phyloP scores from a whole-genome alignment of 2,888 invertebrate genomes.

The Mesorhabditis sp. region DNA sequence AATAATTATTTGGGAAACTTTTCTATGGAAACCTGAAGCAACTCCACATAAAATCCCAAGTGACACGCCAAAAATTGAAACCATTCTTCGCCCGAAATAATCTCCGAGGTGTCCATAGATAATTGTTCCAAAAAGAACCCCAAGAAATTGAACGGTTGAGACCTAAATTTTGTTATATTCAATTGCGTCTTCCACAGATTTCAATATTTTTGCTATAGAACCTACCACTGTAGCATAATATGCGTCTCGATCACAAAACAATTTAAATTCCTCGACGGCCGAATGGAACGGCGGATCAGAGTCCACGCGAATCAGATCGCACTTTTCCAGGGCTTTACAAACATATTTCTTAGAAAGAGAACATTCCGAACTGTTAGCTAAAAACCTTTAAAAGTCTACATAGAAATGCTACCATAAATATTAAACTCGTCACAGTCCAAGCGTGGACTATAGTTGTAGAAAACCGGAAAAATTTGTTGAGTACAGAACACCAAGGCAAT shows the following conservation, averaged over 20 bases:
- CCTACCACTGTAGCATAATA: slow-evolving; percentile 31
- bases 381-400: neutral
- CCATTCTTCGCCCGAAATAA: slow-evolving; percentile 31
- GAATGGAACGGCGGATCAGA: slow-evolving; percentile 23
- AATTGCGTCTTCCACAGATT: neutral
- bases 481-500: slow-evolving; percentile 32
- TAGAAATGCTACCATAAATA: slow-evolving; percentile 18
- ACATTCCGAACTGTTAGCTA: slow-evolving; percentile 19
- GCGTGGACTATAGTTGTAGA: slow-evolving; percentile 29
- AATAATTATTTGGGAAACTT: neutral
- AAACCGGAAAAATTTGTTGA: slow-evolving; percentile 38
- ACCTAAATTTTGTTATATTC: slow-evolving; percentile 12
- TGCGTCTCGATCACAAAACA: slow-evolving; percentile 24
- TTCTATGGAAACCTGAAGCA: neutral
- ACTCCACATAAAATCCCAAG: slow-evolving; percentile 27
- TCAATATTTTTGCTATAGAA: neutral
- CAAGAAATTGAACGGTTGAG: slow-evolving; percentile 36
- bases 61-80: slow-evolving; percentile 28
- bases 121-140: slow-evolving; percentile 34
- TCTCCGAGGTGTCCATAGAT: slow-evolving; percentile 37
- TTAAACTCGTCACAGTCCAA: slow-evolving; percentile 21
- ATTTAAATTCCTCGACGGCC: slow-evolving; percentile 31
- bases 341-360: slow-evolving; percentile 25
- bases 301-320: slow-evolving; percentile 5
- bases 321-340: slow-evolving; percentile 16